Evolutionary conservation across 2,888 invertebrate genomes (phyloP).

Genomic region (Choreutis nemorana): DNA sequence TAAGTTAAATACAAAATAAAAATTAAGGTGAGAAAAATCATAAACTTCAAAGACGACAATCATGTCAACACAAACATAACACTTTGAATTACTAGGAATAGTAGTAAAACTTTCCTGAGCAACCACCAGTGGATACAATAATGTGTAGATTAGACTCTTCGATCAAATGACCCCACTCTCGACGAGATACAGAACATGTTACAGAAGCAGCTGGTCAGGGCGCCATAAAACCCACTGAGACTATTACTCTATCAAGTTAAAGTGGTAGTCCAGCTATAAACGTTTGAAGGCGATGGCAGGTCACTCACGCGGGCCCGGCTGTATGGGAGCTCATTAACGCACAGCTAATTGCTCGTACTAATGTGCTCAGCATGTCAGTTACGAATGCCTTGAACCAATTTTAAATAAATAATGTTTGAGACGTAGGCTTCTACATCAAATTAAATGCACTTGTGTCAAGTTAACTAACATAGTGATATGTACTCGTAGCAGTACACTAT

Average conservation of each 20-base stretch:
- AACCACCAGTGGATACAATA: too few species aligned
- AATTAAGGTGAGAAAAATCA: too few species aligned
- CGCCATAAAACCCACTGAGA: slow-evolving; percentile 30
- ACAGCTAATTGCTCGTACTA: slow-evolving; percentile 56
- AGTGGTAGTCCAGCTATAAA: slow-evolving; percentile 22
- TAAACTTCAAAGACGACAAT: too few species aligned
- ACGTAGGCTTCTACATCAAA: too few species aligned
- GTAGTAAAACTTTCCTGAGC: too few species aligned
- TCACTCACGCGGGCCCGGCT: slow-evolving; percentile 30
- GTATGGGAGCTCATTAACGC: slow-evolving; percentile 51
- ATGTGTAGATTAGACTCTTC: too few species aligned
- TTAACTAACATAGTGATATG: background rate
- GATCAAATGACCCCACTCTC: slow-evolving; percentile 32
- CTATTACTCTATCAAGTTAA: slow-evolving; percentile 31
- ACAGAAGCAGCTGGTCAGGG: slow-evolving; percentile 18
- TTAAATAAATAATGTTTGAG: slow-evolving; percentile 37
- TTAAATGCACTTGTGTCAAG: slow-evolving; percentile 1
- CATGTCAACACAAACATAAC: too few species aligned
- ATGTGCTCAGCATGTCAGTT: slow-evolving; percentile 41
- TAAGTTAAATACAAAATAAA: too few species aligned
- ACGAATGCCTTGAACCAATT: slow-evolving; percentile 55
- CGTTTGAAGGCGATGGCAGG: slow-evolving; percentile 13
- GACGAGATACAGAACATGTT: slow-evolving; percentile 32
- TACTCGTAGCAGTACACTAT: background rate
- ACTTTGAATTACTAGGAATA: too few species aligned